Evolutionary conservation across 2,113 vertebrate genomes (phyloP).

Genomic region (Macrotis lagotis): DNA sequence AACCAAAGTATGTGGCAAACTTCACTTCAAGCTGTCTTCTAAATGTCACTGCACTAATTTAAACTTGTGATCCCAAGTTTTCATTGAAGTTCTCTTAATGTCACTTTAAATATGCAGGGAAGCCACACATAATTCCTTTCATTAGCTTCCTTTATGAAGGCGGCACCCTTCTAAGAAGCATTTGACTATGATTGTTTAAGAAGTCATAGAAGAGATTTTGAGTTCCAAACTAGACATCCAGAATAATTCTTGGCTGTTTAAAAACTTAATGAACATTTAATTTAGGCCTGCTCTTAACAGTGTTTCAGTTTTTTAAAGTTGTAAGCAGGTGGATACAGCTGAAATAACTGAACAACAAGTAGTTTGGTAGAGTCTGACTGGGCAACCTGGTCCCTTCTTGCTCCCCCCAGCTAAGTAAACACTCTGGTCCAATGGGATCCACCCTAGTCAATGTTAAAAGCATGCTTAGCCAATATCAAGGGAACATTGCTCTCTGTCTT

Average conservation of each 20-base stretch:
- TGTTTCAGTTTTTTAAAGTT: constrained; percentile 52
- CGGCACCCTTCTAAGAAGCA: constrained; percentile 28
- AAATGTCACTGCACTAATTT: constrained; percentile 13
- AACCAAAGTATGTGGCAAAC: constrained; percentile 88
- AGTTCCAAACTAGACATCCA: constrained; percentile 14
- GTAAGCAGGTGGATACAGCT: background rate
- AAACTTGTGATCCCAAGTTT: constrained; percentile 48
- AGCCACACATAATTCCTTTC: constrained; percentile 23
- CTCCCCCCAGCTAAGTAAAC: background rate
- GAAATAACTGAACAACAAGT: background rate
- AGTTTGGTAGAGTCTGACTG: background rate
- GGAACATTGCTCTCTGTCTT: background rate
- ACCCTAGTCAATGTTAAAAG: background rate
- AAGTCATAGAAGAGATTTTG: constrained; percentile 22
- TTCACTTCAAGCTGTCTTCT: background rate
- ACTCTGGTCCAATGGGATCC: background rate
- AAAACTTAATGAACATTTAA: constrained; percentile 37
- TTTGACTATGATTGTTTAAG: constrained; percentile 36
- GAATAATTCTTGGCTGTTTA: constrained; percentile 19
- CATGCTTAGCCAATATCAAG: background rate
- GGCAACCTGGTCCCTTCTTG: background rate
- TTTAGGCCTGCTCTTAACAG: background rate
- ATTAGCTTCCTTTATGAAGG: background rate
- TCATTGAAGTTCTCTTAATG: constrained; percentile 35
- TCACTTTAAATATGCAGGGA: background rate